These are phyloP conservation scores for Trichoplax adhaerens DNA, from an alignment of 37 sponge, comb jelly and placozoan species.

Conservation along the genomic window DNA sequence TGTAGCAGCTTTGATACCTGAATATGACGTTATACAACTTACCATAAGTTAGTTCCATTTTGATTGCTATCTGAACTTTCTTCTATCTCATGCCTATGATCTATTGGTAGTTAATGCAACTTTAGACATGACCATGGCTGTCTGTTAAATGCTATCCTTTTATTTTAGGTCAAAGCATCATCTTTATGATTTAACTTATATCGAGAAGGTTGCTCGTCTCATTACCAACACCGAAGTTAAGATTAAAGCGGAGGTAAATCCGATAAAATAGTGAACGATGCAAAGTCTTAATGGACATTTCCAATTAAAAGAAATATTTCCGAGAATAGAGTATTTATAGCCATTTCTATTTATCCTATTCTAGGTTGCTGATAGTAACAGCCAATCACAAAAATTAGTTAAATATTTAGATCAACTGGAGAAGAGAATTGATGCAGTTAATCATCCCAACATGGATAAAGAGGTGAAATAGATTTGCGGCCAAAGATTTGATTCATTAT, in stretches of 20 bases:
- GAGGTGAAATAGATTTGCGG: conserved; percentile 9
- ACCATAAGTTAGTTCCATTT: too few species aligned
- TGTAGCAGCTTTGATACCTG: too few species aligned
- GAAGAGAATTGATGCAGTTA: conserved; percentile 6
- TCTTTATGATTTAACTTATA: conserved; percentile 16
- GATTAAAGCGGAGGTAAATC: conserved; percentile 42
- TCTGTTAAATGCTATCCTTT: not conserved
- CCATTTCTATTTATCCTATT: conserved; percentile 1
- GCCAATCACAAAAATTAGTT: conserved; percentile 22
- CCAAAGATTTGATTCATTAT: not conserved
- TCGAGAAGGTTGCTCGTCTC: conserved; percentile 18
- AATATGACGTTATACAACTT: too few species aligned
- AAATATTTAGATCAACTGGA: conserved; percentile 4
- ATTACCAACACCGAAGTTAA: conserved; percentile 30
- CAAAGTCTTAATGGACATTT: not conserved
- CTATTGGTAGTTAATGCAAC: too few species aligned
- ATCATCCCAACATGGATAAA: conserved; percentile 4
- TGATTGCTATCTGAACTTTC: too few species aligned
- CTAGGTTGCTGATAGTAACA: conserved; percentile 51
- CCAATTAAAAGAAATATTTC: not conserved
- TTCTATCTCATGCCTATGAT: too few species aligned
- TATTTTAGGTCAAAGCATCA: conserved; percentile 20
- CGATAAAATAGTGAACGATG: not conserved
- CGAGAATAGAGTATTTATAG: not conserved
- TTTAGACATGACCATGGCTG: too few species aligned